phyloP scores from a whole-genome alignment of 2,888 invertebrate genomes.

The Atethmia centrago region DNA sequence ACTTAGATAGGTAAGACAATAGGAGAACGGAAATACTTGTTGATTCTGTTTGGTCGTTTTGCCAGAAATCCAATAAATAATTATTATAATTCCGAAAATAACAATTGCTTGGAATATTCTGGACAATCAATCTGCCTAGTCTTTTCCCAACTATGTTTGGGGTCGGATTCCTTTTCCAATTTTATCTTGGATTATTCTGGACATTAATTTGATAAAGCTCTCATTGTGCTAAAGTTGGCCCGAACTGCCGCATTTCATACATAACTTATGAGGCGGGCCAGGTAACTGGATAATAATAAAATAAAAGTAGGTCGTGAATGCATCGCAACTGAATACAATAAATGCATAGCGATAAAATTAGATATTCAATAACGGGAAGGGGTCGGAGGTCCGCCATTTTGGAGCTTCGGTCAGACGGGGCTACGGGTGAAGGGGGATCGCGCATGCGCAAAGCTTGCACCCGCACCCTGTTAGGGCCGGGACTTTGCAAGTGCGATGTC shows the following conservation, averaged over 20 bases:
- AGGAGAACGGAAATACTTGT: constrained; percentile 27
- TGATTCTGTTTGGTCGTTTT: constrained; percentile 20
- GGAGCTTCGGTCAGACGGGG: constrained; percentile 82
- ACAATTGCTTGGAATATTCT: not conserved
- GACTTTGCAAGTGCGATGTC: constrained; percentile 87
- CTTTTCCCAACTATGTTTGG: not conserved
- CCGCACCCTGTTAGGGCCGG: constrained; percentile 88
- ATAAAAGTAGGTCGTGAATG: constrained; percentile 72
- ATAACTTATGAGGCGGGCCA: constrained; percentile 25
- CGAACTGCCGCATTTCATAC: constrained; percentile 25
- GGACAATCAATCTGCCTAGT: not conserved
- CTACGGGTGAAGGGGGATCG: constrained; percentile 83
- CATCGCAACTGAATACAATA: constrained; percentile 79
- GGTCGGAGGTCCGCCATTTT: constrained; percentile 89
- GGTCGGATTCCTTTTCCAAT: not conserved
- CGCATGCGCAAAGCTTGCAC: constrained; percentile 85
- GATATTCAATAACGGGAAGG: constrained; percentile 90
- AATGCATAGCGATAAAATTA: constrained; percentile 88
- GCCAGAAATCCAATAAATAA: not conserved
- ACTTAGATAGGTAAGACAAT: not conserved
- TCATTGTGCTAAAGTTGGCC: constrained; percentile 8
- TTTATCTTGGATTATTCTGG: not conserved
- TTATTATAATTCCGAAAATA: not conserved
- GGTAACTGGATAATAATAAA: constrained; percentile 66
- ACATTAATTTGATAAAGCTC: constrained; percentile 5